Base-by-base conservation (phyloP, 2,113 vertebrate species). In the Scomber colias region DNA sequence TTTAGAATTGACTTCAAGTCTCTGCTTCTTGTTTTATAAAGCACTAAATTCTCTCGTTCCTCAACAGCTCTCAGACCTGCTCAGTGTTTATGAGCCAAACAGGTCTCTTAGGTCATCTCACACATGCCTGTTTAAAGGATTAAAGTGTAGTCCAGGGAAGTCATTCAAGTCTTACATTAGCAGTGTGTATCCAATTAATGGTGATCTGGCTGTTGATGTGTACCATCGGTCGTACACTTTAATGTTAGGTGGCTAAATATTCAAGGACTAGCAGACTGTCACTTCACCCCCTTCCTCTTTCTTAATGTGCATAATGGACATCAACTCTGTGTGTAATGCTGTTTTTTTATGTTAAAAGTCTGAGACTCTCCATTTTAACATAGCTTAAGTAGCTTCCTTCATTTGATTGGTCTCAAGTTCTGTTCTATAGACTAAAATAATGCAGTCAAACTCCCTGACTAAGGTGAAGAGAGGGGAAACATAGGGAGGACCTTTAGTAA, bases 101-200 rank as follows among this genome's bases (percentile, higher is more conserved):
- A 27, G 24, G 24, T 27, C 61, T 76, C 67, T 62, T 50, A 68
- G 72, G 77, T 68, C 77, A 2, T 71, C 19, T 31, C 66, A 49
- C 53, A 50, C 76, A 49, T 48, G 45, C 12, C 57, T 67, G n/a
- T 51, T 67, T 45, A 4, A 44, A 62, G 55, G 77, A 67, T 76
- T 66, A 59, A 27, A 65, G 57, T 24, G 31, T 53, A 70, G 17
- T 51, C 30, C 50, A 55, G 16, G 12, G 24, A 60, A 65, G 59
- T 40, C 35, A 2, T 40, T 9, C 24, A 60, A 75, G 50, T 64
- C 66, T 74, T 71, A 40, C 51, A 57, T 66, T 49, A 82, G 27
- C 51, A 46, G 30, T 71, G 50, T 67, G 70, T 51, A 27, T 24
- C 31, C 8, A 51, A 66, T 80, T 14, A 54, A 55, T 61, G 19